Percentiles rank a stretch among this genome's conserved stretches.
phyloP scores from a whole-genome alignment of 35 echinoderm and acorn worm genomes.

The Ophiothrix spiculata region DNA sequence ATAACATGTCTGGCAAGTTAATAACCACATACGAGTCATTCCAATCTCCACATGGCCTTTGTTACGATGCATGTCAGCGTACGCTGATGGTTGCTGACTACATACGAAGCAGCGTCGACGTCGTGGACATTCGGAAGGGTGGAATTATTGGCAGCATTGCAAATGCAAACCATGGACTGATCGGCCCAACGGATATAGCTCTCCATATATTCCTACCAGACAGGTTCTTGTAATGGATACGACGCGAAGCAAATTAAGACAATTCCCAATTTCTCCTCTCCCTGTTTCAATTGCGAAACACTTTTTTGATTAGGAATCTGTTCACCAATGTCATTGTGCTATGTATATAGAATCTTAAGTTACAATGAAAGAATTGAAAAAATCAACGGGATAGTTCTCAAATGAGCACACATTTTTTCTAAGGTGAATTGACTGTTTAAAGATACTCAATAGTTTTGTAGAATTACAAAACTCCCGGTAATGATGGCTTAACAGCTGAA shows the following conservation, averaged over 20 bases:
- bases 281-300: too few species aligned
- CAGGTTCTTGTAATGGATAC: not conserved
- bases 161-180: not conserved
- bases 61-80: not conserved
- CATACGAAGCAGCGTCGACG: not conserved
- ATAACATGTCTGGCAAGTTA: not conserved
- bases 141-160: not conserved
- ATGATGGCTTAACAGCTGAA: too few species aligned
- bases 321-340: too few species aligned
- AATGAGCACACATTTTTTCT: too few species aligned
- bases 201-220: not conserved
- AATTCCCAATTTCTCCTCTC: not conserved
- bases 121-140: not conserved
- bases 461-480: too few species aligned
- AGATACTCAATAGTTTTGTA: too few species aligned
- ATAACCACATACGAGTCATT: not conserved
- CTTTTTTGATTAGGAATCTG: too few species aligned
- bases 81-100: not conserved
- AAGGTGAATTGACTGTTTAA: too few species aligned
- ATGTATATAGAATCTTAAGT: too few species aligned
- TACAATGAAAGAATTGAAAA: too few species aligned
- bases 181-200: not conserved
- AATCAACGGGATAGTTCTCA: too few species aligned
- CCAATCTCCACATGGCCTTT: not conserved
- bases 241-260: not conserved